Percentiles rank a stretch among this genome's conserved stretches.
Conservation (phyloP, 2,113 vertebrate species). For the Cygnus atratus region DNA sequence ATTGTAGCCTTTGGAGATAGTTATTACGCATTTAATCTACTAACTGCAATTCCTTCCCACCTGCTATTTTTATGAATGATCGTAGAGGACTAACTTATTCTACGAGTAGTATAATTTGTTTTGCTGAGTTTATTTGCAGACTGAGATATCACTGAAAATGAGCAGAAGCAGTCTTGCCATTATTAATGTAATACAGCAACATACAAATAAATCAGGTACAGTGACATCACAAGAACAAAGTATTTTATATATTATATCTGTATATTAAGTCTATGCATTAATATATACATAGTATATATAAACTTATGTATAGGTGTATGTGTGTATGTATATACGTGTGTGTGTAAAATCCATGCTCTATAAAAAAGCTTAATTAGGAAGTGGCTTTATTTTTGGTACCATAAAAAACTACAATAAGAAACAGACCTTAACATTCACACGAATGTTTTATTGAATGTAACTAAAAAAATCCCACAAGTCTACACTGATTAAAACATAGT, state of each 20-base stretch:
- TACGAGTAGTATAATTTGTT: neutral
- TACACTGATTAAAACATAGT: neutral
- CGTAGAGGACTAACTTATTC: neutral
- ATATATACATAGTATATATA: neutral
- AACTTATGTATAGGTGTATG: neutral
- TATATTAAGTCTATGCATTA: neutral
- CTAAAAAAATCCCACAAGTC: neutral
- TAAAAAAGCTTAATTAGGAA: neutral
- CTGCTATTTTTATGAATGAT: neutral
- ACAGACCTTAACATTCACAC: neutral
- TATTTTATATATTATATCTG: neutral
- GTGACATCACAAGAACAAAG: neutral
- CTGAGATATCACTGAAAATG: neutral
- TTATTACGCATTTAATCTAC: neutral
- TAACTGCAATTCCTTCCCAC: neutral
- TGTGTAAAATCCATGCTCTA: neutral
- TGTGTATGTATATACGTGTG: too few relatives aligned
- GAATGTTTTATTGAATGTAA: neutral
- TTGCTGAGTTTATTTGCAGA: neutral
- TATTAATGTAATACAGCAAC: neutral
- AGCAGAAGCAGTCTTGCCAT: neutral
- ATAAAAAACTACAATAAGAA: neutral
- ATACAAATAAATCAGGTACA: neutral
- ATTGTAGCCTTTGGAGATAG: neutral
- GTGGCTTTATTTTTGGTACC: neutral